A percentile compares a stretch with the other conserved stretches of the same genome.
phyloP scores from a whole-genome alignment of 2,888 invertebrate species.

The Galerucella pusilla region DNA sequence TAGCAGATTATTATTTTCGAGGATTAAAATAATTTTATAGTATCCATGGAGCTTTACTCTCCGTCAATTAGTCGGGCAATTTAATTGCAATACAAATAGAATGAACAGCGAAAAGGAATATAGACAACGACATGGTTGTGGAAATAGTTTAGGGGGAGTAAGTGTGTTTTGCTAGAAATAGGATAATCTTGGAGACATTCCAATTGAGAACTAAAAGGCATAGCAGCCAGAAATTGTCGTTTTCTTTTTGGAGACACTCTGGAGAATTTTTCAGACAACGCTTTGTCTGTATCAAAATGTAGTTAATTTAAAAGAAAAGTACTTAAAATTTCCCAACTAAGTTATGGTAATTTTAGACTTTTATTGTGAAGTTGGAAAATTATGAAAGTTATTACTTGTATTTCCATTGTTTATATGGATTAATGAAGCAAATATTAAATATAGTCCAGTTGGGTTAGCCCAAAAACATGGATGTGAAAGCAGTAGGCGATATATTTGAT shows the following conservation, averaged over 20 bases:
- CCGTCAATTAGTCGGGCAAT: background rate
- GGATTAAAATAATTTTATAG: constrained; percentile 7
- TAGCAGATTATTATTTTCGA: background rate
- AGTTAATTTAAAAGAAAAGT: background rate
- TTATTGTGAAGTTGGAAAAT: background rate
- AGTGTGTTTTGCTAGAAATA: background rate
- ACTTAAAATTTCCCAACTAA: background rate
- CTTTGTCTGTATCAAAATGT: background rate
- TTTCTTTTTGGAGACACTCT: background rate
- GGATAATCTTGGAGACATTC: background rate
- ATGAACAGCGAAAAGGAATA: background rate
- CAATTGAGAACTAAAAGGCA: background rate
- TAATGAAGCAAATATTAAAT: too few species aligned
- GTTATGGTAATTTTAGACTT: background rate
- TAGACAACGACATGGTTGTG: background rate
- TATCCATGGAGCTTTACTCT: background rate
- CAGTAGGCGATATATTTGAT: too few species aligned
- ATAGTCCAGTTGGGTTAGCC: too few species aligned
- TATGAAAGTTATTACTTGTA: background rate
- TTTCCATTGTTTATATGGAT: too few species aligned
- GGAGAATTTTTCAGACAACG: background rate
- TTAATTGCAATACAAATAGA: background rate
- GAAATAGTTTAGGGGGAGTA: background rate
- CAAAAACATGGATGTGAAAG: too few species aligned
- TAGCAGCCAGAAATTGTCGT: background rate